phyloP scores from a whole-genome alignment of 2,888 invertebrate species.

The Drosophila robusta region DNA sequence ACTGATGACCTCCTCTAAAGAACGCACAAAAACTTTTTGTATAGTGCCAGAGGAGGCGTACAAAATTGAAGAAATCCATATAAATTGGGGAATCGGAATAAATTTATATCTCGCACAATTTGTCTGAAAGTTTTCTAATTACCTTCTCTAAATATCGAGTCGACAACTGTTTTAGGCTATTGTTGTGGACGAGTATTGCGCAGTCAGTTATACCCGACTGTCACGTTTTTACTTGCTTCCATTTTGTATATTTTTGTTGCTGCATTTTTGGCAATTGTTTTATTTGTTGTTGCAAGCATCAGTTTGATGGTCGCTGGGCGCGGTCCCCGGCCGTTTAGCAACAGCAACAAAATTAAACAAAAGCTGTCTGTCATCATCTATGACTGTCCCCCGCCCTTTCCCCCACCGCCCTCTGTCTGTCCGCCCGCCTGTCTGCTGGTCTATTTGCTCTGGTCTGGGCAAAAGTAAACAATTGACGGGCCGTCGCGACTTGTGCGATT shows the following conservation, averaged over 20 bases:
- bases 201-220: too few species aligned
- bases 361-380: slow-evolving; percentile 73
- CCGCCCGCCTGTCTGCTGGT: slow-evolving; percentile 2
- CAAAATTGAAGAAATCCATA: too few species aligned
- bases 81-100: too few species aligned
- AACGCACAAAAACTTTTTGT: too few species aligned
- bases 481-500: slow-evolving; percentile 51
- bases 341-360: slow-evolving; percentile 44
- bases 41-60: too few species aligned
- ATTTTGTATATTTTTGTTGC: slow-evolving; percentile 10
- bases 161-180: too few species aligned
- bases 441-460: slow-evolving; percentile 28
- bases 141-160: too few species aligned
- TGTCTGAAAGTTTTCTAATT: too few species aligned
- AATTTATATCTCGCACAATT: too few species aligned
- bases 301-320: slow-evolving; percentile 15
- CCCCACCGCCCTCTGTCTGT: not conserved
- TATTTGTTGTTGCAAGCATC: slow-evolving; percentile 47
- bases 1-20: too few species aligned
- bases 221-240: not conserved
- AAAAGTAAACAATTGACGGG: slow-evolving; percentile 77
- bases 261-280: slow-evolving; percentile 44
- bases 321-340: slow-evolving; percentile 14
- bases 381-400: slow-evolving; percentile 25
- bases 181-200: too few species aligned